Evolutionary conservation across 2,888 invertebrate genomes (phyloP).

Genomic region (Dryobota labecula): DNA sequence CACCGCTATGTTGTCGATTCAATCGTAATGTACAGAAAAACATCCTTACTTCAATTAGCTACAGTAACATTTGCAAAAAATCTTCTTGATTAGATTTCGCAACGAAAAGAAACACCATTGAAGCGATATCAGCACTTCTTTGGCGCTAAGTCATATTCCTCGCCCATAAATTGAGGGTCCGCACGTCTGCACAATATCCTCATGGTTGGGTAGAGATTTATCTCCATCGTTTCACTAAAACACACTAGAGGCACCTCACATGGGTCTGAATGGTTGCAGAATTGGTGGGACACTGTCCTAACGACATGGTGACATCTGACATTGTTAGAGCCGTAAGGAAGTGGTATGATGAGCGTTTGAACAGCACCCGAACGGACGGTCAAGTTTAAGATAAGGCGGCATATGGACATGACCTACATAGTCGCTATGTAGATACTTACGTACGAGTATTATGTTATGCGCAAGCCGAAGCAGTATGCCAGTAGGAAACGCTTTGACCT

Average conservation of each 20-base stretch:
- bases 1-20: constrained; percentile 5
- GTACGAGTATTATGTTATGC: background rate
- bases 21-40: constrained; percentile 16
- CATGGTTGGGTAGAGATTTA: constrained; percentile 2
- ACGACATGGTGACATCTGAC: constrained; percentile 13
- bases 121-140: background rate
- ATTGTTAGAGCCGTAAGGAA: constrained; percentile 26
- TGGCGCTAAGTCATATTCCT: background rate
- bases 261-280: constrained; percentile 8
- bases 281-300: constrained; percentile 32
- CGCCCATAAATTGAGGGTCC: background rate
- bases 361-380: constrained; percentile 27
- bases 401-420: constrained; percentile 16
- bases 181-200: background rate
- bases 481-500: constrained; percentile 46
- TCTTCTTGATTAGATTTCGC: constrained; percentile 10
- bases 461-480: constrained; percentile 20
- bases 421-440: background rate
- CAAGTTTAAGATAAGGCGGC: constrained; percentile 46
- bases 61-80: background rate
- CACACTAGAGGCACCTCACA: background rate
- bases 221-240: constrained; percentile 1
- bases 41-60: background rate
- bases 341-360: background rate
- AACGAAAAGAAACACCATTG: background rate